Evolutionary conservation across 2,797 vertebrate genomes (phyloP), one percentile per base, ranked within the genome.

Genomic region (Podarcis lilfordi): DNA sequence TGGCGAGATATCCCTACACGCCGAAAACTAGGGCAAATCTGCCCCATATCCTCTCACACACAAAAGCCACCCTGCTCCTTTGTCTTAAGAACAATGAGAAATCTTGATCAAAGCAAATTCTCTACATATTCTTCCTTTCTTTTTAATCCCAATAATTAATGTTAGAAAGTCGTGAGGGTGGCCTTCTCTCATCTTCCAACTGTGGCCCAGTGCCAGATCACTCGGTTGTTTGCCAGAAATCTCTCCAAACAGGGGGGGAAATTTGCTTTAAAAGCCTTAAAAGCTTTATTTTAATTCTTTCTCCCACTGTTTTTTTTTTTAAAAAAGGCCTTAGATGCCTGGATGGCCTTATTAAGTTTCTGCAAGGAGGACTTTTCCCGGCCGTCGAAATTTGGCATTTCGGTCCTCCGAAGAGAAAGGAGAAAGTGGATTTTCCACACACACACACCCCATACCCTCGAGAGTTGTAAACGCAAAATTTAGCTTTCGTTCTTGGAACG

Each of bases 11-110:
- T 35, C 13, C 5, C 37, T 27, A 3, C 80, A 29, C 8, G 23
- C 32, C 10, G 1, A 66, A 37, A 81, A 81, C 59, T 2, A 78
- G 6, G 45, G 50, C 13, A 15, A 55, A 55, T 55, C 50, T 55
- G 3, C 15, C 3, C 13, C 3, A 0, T 55, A 55, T 55, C 3
- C 50, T 15, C 13, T 15, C 4, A 8, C 3, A n/a, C 19, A 7
- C 32, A 32, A 15, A 75, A 2, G 19, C 80, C 3, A 55, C 50
- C 3, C 50, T 84, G 27, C 32, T 5, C 5, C 19, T 23, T 72
- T 11, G 35, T 25, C 17, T 61, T 40, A 23, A 45, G 83, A 80
- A 8, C 77, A 83, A 32, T 17, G 43, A 75, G 32, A 80, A n/a
- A 4, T 45, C 79, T 71, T 55, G 11, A 25, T 72, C 50, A 40